Evolutionary conservation across 2,888 invertebrate species (phyloP).

Genomic region (Exephanes ischioxanthus): DNA sequence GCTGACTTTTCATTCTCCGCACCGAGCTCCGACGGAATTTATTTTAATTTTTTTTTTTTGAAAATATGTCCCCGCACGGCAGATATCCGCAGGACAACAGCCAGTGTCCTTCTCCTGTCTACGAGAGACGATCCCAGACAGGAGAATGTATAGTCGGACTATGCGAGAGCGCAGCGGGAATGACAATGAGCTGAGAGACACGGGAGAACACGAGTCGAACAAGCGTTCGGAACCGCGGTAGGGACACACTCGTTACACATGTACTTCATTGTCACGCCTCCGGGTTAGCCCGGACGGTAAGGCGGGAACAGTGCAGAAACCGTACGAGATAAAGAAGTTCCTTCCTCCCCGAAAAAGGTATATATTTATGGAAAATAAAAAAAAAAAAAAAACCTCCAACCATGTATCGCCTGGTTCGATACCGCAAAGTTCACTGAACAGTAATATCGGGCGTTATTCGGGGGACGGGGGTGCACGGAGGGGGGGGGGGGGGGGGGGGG

Average conservation of each 20-base stretch:
- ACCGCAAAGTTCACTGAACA: slow-evolving; percentile 61
- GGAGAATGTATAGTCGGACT: slow-evolving; percentile 53
- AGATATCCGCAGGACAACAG: neutral
- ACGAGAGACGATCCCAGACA: slow-evolving; percentile 42
- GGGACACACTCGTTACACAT: slow-evolving; percentile 72
- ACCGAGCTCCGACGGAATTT: neutral
- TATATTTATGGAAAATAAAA: neutral
- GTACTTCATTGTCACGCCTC: slow-evolving; percentile 67
- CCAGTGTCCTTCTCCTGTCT: neutral
- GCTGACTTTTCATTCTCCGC: neutral
- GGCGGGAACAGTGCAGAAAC: neutral
- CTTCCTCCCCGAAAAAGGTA: neutral
- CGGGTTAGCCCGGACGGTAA: slow-evolving; percentile 39
- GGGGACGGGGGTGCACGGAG: too few species aligned
- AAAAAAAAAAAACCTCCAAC: neutral
- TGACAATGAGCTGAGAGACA: slow-evolving; percentile 72
- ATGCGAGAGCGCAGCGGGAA: slow-evolving; percentile 69
- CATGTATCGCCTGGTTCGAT: slow-evolving; percentile 25
- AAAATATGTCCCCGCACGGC: neutral
- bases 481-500: too few species aligned
- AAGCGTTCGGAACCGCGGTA: slow-evolving; percentile 65
- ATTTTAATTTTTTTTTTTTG: neutral
- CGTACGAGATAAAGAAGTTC: neutral
- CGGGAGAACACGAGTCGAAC: slow-evolving; percentile 71
- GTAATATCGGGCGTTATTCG: slow-evolving; percentile 41